Percentiles rank a stretch among this genome's conserved stretches.
phyloP scores from a whole-genome alignment of 2,113 vertebrate species.

The Aegotheles bennettii region DNA sequence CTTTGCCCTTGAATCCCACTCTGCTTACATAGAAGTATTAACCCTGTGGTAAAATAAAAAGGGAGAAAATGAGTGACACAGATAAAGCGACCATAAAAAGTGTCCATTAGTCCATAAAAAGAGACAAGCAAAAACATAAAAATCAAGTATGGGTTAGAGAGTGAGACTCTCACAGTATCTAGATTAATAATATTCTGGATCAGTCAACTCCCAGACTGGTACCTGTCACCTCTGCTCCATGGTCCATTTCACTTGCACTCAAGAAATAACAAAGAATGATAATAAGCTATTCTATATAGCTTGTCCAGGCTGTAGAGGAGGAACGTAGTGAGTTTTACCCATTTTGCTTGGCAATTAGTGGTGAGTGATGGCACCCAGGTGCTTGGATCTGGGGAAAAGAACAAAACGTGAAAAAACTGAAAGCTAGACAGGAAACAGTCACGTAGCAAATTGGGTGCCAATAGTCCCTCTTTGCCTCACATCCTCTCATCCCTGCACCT shows the following conservation, averaged over 20 bases:
- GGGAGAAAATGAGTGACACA: not conserved
- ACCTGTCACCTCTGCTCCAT: not conserved
- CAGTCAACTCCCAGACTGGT: not conserved
- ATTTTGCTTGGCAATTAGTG: not conserved
- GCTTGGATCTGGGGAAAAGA: not conserved
- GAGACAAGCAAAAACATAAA: not conserved
- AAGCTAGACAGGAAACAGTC: not conserved
- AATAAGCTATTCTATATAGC: not conserved
- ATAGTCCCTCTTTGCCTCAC: not conserved
- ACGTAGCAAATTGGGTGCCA: not conserved
- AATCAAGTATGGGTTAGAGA: not conserved
- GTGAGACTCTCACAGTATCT: not conserved
- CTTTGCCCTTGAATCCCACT: conserved; percentile 44
- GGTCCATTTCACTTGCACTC: not conserved
- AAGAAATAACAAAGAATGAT: not conserved
- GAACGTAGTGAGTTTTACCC: not conserved
- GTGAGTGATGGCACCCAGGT: not conserved
- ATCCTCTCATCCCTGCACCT: not conserved
- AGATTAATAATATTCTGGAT: not conserved
- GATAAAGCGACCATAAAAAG: too few relatives aligned
- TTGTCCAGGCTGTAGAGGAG: not conserved
- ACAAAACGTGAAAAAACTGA: not conserved
- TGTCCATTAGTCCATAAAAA: not conserved
- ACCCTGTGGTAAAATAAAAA: conserved; percentile 6
- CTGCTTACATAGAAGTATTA: conserved; percentile 7